phyloP scores from a whole-genome alignment of 2,797 vertebrate genomes.

The Alfaro cultratus region DNA sequence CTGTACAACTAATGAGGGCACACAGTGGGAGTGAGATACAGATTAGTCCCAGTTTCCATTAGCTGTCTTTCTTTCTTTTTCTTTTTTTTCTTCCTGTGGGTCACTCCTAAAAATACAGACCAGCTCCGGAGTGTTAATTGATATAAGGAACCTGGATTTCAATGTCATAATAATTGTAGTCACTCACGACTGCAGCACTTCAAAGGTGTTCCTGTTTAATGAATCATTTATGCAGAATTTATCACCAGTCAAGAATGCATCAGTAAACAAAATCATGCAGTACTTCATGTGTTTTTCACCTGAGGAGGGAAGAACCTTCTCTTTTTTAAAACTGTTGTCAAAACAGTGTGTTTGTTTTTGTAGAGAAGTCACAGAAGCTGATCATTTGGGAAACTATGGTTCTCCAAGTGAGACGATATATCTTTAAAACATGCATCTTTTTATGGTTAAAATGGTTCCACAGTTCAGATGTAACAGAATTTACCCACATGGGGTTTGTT shows the following conservation, averaged over 20 bases:
- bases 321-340: not conserved
- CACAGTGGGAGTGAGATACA: slow-evolving; percentile 65
- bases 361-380: not conserved
- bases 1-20: slow-evolving; percentile 76
- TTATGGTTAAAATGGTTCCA: not conserved
- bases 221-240: slow-evolving; percentile 32
- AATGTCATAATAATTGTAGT: slow-evolving; percentile 19
- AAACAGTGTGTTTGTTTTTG: not conserved
- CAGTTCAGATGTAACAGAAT: not conserved
- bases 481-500: not conserved
- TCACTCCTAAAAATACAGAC: slow-evolving; percentile 73
- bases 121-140: slow-evolving; percentile 48
- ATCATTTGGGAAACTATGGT: not conserved
- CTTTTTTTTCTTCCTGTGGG: slow-evolving; percentile 62
- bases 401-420: not conserved
- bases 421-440: not conserved
- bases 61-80: slow-evolving; percentile 41
- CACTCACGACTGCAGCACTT: slow-evolving; percentile 11
- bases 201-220: slow-evolving; percentile 12
- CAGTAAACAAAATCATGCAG: not conserved
- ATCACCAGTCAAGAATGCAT: not conserved
- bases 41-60: slow-evolving; percentile 77
- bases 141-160: slow-evolving; percentile 38
- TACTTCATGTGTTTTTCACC: slow-evolving; percentile 8
- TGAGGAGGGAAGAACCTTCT: slow-evolving; percentile 1